Conservation (phyloP, 2,113 vertebrate species). For the Xiphophorus maculatus region DNA sequence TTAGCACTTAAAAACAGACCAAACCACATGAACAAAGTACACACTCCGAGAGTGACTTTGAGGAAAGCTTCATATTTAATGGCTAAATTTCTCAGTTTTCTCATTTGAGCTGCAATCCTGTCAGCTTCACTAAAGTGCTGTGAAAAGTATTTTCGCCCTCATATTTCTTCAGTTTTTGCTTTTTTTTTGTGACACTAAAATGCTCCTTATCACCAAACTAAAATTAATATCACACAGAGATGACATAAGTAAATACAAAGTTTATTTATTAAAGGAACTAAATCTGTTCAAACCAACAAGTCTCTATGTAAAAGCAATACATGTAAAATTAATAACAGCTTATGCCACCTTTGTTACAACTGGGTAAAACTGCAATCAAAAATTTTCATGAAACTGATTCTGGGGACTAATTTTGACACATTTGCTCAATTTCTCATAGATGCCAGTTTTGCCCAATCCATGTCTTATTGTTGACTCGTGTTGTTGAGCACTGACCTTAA, state of each 20-base stretch:
- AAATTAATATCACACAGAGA: neutral
- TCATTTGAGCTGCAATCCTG: conserved; percentile 18
- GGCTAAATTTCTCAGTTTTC: conserved; percentile 24
- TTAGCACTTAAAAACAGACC: conserved; percentile 32
- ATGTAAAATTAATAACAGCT: no score
- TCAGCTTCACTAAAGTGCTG: conserved; percentile 10
- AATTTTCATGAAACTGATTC: neutral
- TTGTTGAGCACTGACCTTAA: no score
- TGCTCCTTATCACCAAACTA: neutral
- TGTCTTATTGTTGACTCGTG: no score
- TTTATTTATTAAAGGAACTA: neutral
- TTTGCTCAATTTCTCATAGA: neutral
- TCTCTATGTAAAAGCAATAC: neutral
- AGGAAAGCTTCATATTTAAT: conserved; percentile 13
- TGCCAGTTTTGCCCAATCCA: no score
- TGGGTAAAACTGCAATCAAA: neutral
- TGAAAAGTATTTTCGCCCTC: neutral
- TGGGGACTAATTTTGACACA: neutral
- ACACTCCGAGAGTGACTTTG: conserved; percentile 39
- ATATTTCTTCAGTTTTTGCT: neutral
- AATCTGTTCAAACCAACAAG: neutral
- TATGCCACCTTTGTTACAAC: neutral
- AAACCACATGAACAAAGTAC: conserved; percentile 38
- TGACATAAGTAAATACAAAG: neutral
- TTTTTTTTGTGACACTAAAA: neutral